Evolutionary conservation across 37 sponge, comb jelly and placozoan species (phyloP), one percentile per base, ranked within the genome.

Genomic region (Halichondria panicea): DNA sequence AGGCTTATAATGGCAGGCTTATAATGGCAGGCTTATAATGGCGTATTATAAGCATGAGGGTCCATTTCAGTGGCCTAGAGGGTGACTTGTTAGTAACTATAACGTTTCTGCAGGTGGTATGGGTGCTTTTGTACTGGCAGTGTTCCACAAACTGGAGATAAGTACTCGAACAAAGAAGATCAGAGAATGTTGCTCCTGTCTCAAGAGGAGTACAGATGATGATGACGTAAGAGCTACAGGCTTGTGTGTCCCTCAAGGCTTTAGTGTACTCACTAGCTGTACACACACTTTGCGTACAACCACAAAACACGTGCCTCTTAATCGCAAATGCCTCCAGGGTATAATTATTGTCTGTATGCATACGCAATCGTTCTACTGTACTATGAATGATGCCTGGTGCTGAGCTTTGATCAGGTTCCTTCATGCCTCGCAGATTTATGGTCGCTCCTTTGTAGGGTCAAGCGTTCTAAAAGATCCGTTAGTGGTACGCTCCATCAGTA

Each of bases 111-210:
- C 40, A 90, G 90, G 90, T 76, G 90, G 90, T 7, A 90, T 90
- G 48, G 90, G 85, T 44, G 90, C 73, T 3, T 80, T 90, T 62
- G 70, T 76, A 15, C 68, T 90, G 32, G 71, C 80, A 0, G 1
- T 80, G 12, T 84, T 90, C 70, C 90, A 90, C 72, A 84, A 80
- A 60, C 21, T 84, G 19, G 90, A 90, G 75, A 90, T 43, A 21
- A 43, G 39, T 19, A 50, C 66, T 46, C 66, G 63, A 63, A 30
- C 50, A 11, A 66, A 66, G 55, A 76, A 43, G n/a, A 3, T 76
- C 3, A 38, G 44, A 66, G 68, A 66, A 12, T 66, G 68, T 37
- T 66, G 68, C 22, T 27, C 43, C 41, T 27, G 38, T 4, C 68
- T 66, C 41, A 11, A 27, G 25, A 58, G 60, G n/a, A 58, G n/a